A percentile compares a stretch with the other conserved stretches of the same genome.
These are phyloP conservation scores for Tamias sibiricus DNA, from an alignment of 2,113 vertebrate species.

Conservation along the genomic window DNA sequence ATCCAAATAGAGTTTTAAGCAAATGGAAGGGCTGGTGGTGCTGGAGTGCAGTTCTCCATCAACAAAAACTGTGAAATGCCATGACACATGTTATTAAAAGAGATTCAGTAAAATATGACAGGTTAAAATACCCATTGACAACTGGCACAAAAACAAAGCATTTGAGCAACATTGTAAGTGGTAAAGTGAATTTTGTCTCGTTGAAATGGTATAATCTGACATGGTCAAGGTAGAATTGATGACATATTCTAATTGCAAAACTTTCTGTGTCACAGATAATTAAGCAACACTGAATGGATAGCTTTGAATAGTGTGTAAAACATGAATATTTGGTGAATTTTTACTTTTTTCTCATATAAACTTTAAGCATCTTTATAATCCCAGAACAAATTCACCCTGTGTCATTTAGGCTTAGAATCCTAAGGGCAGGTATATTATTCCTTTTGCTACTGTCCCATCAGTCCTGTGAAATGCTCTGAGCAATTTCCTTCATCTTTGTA, in stretches of 20 bases:
- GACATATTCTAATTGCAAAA: not conserved
- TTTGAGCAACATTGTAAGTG: not conserved
- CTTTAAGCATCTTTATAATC: not conserved
- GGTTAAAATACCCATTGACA: conserved; percentile 6
- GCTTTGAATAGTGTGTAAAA: not conserved
- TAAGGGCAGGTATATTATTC: not conserved
- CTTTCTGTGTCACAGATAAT: not conserved
- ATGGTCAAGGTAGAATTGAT: not conserved
- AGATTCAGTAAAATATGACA: not conserved
- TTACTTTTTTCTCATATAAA: not conserved
- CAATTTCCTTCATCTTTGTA: not conserved
- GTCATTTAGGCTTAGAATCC: not conserved
- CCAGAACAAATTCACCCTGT: not conserved
- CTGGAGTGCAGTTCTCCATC: conserved; percentile 36
- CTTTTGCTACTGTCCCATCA: not conserved
- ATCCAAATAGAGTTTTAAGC: conserved; percentile 70
- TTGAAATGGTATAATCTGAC: not conserved
- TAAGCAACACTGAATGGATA: not conserved
- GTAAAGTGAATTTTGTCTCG: not conserved
- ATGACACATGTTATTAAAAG: conserved; percentile 18
- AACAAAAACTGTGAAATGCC: conserved; percentile 50
- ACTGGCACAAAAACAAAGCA: not conserved
- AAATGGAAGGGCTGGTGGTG: conserved; percentile 38
- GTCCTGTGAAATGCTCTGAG: too few relatives aligned
- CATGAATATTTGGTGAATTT: not conserved